These are phyloP conservation scores for Dolichallabes microphthalmus DNA, from an alignment of 2,113 vertebrate genomes.

Conservation along the genomic window DNA sequence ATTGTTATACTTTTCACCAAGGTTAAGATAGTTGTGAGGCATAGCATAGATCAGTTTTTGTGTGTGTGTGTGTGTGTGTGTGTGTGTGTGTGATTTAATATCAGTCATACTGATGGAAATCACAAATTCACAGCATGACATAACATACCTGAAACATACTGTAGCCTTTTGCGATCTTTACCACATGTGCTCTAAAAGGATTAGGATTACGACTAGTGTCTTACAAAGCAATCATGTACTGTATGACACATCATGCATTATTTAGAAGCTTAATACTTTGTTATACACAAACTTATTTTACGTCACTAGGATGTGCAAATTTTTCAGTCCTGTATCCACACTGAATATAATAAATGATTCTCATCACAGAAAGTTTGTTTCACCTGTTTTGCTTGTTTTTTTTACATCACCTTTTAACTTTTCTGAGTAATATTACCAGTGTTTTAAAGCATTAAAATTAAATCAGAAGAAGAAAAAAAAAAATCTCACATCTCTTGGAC, in stretches of 20 bases:
- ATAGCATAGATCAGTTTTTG: not conserved
- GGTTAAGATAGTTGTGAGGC: not conserved
- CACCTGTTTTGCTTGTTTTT: not conserved
- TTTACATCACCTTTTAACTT: not conserved
- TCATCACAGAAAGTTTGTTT: not conserved
- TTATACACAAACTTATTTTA: not conserved
- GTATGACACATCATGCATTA: not conserved
- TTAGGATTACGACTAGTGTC: conserved; percentile 8
- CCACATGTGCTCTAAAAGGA: not conserved
- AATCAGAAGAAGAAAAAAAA: not conserved
- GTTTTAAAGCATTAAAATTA: not conserved
- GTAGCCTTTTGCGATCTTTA: conserved; percentile 2
- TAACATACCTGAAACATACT: not conserved
- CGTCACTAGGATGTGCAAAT: not conserved
- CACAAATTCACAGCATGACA: not conserved
- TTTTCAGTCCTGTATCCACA: not conserved
- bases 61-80: not conserved
- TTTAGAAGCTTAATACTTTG: not conserved
- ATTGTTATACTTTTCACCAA: not conserved
- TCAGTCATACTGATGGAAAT: conserved; percentile 1
- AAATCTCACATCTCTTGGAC: not conserved
- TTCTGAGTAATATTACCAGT: not conserved
- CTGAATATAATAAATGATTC: not conserved
- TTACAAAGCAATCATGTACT: conserved; percentile 1
- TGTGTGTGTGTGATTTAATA: not conserved